Conservation (phyloP, 2,113 vertebrate species). For the Nothocercus nigrocapillus region DNA sequence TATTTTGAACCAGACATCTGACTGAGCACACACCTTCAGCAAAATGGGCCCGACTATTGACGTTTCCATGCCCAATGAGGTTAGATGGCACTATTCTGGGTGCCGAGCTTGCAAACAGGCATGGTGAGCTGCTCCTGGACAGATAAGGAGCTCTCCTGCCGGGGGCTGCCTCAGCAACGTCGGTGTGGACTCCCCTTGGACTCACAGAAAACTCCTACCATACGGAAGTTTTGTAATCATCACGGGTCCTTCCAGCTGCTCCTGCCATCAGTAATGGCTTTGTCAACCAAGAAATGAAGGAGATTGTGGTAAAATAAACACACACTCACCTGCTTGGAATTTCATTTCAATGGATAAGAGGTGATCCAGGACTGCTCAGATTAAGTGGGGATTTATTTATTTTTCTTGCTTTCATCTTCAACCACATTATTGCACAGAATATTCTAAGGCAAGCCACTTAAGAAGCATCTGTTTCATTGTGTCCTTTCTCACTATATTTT, state of each 20-base stretch:
- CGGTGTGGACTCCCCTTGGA: fast-evolving
- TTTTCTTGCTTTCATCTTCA: background rate
- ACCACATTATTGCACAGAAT: background rate
- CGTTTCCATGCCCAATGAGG: background rate
- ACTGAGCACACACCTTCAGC: background rate
- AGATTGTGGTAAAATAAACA: background rate
- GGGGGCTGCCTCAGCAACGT: background rate
- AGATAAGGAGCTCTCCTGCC: background rate
- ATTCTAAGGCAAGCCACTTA: background rate
- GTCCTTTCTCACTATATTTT: background rate
- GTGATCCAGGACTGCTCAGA: background rate
- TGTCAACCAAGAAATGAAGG: background rate
- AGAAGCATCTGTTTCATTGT: background rate
- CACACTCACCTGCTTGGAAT: background rate
- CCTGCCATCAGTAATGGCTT: background rate
- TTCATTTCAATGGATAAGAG: background rate
- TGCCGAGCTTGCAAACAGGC: background rate
- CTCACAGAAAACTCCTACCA: background rate
- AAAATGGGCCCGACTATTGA: background rate
- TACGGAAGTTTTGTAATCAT: fast-evolving
- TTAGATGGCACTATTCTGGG: background rate
- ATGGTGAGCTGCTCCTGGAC: fast-evolving
- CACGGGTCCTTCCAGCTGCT: background rate
- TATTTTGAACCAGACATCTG: background rate
- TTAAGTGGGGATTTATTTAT: background rate